phyloP scores from a whole-genome alignment of 2,888 invertebrate species.

The Sinhomidia bicolor region DNA sequence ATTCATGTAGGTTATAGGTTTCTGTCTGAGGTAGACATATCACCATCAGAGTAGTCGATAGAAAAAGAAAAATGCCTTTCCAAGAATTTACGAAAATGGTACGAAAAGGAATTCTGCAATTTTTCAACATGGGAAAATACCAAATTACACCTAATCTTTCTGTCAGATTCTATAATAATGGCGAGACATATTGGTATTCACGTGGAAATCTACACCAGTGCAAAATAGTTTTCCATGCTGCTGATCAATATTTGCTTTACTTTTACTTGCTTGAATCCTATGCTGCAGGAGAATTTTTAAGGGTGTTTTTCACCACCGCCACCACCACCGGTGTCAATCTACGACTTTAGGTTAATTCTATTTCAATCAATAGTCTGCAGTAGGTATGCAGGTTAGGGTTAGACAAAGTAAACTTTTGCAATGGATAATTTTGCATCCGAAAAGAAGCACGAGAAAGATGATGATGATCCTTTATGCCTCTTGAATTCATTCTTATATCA shows the following conservation, averaged over 20 bases:
- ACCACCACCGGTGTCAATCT: neutral
- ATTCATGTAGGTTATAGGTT: neutral
- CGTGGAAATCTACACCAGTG: neutral
- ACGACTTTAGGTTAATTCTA: neutral
- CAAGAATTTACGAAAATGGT: conserved; percentile 30
- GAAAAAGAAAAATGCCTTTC: conserved; percentile 36
- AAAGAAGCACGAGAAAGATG: neutral
- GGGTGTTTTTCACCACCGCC: neutral
- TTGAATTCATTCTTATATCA: conserved; percentile 5
- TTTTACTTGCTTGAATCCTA: too few relatives aligned
- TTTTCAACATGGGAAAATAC: conserved; percentile 40
- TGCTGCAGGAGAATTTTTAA: neutral
- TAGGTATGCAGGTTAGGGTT: too few relatives aligned
- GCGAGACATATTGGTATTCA: neutral
- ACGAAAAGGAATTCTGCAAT: conserved; percentile 12
- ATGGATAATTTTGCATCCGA: conserved; percentile 5
- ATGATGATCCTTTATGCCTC: conserved; percentile 61
- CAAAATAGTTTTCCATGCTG: neutral
- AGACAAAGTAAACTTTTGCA: too few relatives aligned
- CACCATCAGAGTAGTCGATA: neutral
- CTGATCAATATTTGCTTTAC: neutral
- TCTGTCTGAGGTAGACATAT: neutral
- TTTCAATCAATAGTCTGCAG: too few relatives aligned
- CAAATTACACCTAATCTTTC: conserved; percentile 47
- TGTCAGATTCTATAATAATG: conserved; percentile 19